Evolutionary conservation across 2,797 vertebrate species (phyloP).

Genomic region (Crocodylus rhombifer): DNA sequence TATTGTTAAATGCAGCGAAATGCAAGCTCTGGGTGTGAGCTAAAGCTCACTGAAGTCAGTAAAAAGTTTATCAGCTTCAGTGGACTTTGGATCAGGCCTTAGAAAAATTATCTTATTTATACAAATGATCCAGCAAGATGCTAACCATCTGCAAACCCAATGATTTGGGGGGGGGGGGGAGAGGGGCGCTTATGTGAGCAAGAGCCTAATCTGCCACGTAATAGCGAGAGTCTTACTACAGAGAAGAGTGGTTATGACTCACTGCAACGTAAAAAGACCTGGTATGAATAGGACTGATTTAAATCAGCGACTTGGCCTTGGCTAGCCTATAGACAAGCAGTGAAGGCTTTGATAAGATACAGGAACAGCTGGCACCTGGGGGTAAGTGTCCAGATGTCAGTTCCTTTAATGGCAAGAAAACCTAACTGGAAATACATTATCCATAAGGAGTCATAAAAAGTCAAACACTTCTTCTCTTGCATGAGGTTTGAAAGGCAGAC

Average conservation of each 20-base stretch:
- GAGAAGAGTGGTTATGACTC: constrained; percentile 50
- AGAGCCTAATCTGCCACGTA: constrained; percentile 64
- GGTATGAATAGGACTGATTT: constrained; percentile 34
- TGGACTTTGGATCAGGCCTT: constrained; percentile 26
- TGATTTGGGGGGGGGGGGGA: constrained; percentile 51
- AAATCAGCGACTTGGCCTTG: constrained; percentile 44
- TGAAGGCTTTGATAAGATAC: constrained; percentile 55
- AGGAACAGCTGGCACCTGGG: constrained; percentile 53
- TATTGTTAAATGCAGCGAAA: not conserved
- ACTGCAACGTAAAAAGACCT: not conserved
- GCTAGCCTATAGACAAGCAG: constrained; percentile 54
- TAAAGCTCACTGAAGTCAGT: constrained; percentile 21
- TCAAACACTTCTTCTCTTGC: constrained; percentile 8
- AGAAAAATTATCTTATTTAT: constrained; percentile 55
- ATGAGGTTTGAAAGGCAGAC: not conserved
- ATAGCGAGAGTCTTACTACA: constrained; percentile 57
- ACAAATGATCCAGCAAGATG: constrained; percentile 14
- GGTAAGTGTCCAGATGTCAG: constrained; percentile 5
- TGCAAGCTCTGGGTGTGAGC: not conserved
- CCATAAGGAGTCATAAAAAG: not conserved
- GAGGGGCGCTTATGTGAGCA: not conserved
- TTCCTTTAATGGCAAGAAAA: constrained; percentile 24
- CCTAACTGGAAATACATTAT: constrained; percentile 6
- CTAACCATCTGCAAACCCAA: constrained; percentile 23
- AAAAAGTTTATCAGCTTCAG: constrained; percentile 19